phyloP scores from a whole-genome alignment of 2,888 invertebrate species.

The Stomorhina lunata region DNA sequence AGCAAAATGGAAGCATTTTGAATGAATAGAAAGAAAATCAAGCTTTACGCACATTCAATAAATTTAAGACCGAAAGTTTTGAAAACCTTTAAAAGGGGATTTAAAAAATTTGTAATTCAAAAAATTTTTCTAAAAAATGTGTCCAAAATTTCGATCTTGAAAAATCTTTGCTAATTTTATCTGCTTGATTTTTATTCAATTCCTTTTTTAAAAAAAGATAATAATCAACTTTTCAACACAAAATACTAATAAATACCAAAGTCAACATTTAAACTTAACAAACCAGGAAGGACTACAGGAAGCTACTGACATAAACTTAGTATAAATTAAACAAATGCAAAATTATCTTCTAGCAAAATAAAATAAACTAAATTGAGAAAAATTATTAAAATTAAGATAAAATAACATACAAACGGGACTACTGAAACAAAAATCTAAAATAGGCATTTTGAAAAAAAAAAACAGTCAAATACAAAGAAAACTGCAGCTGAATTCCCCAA shows the following conservation, averaged over 20 bases:
- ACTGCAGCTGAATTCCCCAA: too few relatives aligned
- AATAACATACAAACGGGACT: conserved; percentile 2
- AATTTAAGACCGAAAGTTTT: neutral
- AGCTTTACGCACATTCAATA: too few relatives aligned
- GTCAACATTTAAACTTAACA: conserved; percentile 24
- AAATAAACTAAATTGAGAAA: neutral
- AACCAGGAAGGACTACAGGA: neutral
- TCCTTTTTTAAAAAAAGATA: too few relatives aligned
- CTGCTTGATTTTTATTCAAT: too few relatives aligned
- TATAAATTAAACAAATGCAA: conserved; percentile 18
- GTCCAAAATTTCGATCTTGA: too few relatives aligned
- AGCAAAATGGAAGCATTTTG: neutral
- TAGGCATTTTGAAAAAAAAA: neutral
- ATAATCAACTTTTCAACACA: neutral
- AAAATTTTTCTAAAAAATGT: too few relatives aligned
- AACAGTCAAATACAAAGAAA: neutral
- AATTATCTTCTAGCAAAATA: neutral
- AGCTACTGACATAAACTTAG: neutral
- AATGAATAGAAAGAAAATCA: neutral
- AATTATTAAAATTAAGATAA: neutral
- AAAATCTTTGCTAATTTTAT: too few relatives aligned
- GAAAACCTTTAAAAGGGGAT: neutral
- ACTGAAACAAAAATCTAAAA: neutral
- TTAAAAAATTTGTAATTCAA: neutral
- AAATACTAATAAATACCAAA: conserved; percentile 25